Evolutionary conservation across 2,113 vertebrate genomes (phyloP), one percentile per base, ranked within the genome.

Genomic region (Phasianus colchicus): DNA sequence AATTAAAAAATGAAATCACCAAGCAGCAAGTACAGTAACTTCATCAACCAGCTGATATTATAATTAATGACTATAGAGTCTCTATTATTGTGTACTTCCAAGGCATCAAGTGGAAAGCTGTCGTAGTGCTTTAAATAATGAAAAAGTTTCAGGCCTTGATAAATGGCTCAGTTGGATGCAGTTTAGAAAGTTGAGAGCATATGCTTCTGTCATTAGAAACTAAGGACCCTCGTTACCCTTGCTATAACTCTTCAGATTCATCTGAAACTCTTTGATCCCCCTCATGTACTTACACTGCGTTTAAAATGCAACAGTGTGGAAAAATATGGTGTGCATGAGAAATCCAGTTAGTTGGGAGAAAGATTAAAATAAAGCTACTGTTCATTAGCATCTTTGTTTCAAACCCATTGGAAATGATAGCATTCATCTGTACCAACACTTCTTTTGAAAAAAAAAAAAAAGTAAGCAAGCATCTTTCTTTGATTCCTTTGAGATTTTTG

Each of bases 141-240:
- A 82, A 97, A 97, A 97, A 96, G 89, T 95, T 95, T 92, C 84
- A 73, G 83, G 72, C 83, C 90, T 96, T 96, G 95, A 95, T 97
- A 92, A 97, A 95, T 97, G 78, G 92, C 96, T 96, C 93, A 85
- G 79, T 92, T 94, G 89, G 94, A 97, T 95, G 78, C 95, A 87
- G 90, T 97, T 96, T 89, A 93, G 84, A 93, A 97, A 96, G 93
- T 94, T 97, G 94, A 96, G 93, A 93, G 92, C 97, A 94, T 95
- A 92, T 94, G 89, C 85, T 96, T 96, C 86, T 96, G 60, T 94
- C 76, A 93, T 88, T 93, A 95, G 92, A 92, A 96, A 92, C 90
- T 76, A 81, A 94, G 86, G 83, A 95, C 88, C 87, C 91, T 96
- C 48, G 86, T 97, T 97, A 97, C 93, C 96, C 89, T 96, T 96